Evolutionary conservation across 2,797 vertebrate genomes (phyloP).

Genomic region (Pangasius krempfi): DNA sequence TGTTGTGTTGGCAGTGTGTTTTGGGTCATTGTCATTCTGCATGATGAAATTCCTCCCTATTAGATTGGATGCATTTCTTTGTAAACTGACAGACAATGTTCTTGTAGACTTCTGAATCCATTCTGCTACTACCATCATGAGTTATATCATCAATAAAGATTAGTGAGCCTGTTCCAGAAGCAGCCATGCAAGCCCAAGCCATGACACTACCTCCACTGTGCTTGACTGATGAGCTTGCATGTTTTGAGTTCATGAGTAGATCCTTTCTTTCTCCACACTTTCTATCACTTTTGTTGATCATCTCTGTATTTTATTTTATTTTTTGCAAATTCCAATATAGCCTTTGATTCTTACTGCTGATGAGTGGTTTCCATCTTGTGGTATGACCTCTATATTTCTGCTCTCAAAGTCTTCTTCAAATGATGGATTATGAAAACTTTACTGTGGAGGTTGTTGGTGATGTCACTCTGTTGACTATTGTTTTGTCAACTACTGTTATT

Average conservation of each 20-base stretch:
- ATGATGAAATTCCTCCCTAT: background rate
- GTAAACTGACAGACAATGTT: background rate
- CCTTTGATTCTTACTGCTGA: background rate
- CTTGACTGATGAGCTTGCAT: background rate
- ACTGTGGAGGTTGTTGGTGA: background rate
- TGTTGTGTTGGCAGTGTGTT: background rate
- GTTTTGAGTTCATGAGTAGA: background rate
- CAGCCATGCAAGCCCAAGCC: background rate
- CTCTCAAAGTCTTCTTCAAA: background rate
- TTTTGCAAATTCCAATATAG: background rate
- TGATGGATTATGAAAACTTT: background rate
- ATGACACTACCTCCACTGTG: background rate
- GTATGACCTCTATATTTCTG: background rate
- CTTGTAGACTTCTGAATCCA: background rate
- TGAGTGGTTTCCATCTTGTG: background rate
- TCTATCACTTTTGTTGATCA: background rate
- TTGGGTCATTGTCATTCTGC: background rate
- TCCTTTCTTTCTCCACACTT: background rate
- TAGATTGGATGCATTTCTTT: background rate
- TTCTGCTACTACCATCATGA: background rate
- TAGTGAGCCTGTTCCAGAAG: background rate
- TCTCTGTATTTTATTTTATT: background rate
- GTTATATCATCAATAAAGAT: background rate
- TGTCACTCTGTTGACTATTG: background rate
- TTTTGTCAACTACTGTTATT: background rate